These are phyloP conservation scores for Ennomos erosarius DNA, from an alignment of 2,888 invertebrate genomes.

Conservation along the genomic window DNA sequence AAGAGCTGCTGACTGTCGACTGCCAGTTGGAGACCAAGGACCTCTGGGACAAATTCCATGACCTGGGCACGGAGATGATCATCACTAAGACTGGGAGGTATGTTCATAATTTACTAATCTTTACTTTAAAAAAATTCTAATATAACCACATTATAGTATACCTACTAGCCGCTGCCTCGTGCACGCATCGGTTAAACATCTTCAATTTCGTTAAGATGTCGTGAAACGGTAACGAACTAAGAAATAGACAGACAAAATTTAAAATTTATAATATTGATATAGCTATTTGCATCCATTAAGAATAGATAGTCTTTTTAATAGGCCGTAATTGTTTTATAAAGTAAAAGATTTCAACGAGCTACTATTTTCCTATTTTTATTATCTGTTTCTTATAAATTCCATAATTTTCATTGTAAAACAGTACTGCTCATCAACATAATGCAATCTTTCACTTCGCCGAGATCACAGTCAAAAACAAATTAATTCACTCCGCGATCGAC, in stretches of 20 bases:
- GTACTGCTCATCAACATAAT: constrained; percentile 64
- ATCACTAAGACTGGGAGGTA: constrained; percentile 99
- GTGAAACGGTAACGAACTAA: too few species aligned
- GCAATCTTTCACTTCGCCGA: constrained; percentile 76
- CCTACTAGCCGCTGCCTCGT: too few species aligned
- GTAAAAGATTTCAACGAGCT: constrained; percentile 14
- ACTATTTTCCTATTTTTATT: too few species aligned
- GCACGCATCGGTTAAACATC: too few species aligned
- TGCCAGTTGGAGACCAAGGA: constrained; percentile 98
- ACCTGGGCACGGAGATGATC: constrained; percentile 98
- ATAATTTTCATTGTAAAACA: constrained; percentile 36
- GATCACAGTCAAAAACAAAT: constrained; percentile 74
- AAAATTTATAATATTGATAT: too few species aligned
- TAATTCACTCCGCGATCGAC: constrained; percentile 76
- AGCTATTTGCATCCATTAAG: too few species aligned
- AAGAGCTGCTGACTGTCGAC: constrained; percentile 92
- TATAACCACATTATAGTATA: too few species aligned
- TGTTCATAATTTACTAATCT: constrained; percentile 48
- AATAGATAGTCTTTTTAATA: constrained; percentile 17
- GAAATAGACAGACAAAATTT: too few species aligned
- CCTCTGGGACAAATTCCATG: constrained; percentile 98
- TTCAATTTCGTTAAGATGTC: too few species aligned
- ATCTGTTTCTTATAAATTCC: neutral
- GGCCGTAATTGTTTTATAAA: neutral
- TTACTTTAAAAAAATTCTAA: neutral